Evolutionary conservation across 2,888 invertebrate species (phyloP).

Genomic region (Ochropleura leucogaster): DNA sequence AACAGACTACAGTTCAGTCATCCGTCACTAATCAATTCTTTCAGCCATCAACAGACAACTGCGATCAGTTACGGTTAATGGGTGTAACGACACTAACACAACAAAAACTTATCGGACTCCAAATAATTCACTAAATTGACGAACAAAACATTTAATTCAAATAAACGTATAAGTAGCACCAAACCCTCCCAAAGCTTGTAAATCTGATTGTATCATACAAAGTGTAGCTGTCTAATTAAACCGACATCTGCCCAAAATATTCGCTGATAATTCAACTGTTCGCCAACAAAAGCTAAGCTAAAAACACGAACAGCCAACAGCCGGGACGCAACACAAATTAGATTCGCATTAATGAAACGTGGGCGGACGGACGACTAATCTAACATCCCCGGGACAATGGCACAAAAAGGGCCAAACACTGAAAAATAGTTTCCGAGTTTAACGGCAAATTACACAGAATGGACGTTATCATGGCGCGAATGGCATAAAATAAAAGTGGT

Average conservation of each 20-base stretch:
- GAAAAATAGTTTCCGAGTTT: constrained; percentile 86
- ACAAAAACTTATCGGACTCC: not conserved
- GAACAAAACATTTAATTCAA: constrained; percentile 2
- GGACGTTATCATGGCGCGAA: constrained; percentile 85
- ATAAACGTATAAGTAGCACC: not conserved
- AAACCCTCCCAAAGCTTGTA: constrained; percentile 17
- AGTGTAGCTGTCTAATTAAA: constrained; percentile 68
- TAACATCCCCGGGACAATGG: constrained; percentile 80
- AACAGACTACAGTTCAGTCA: constrained; percentile 4
- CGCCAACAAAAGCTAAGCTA: constrained; percentile 80
- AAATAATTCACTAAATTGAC: constrained; percentile 20
- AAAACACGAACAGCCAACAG: constrained; percentile 75
- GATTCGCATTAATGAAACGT: constrained; percentile 88
- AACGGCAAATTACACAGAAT: constrained; percentile 87
- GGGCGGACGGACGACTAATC: constrained; percentile 82
- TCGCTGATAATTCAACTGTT: constrained; percentile 76
- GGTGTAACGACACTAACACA: not conserved
- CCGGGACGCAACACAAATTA: constrained; percentile 82
- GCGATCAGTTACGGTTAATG: not conserved
- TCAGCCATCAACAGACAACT: not conserved
- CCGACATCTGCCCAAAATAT: constrained; percentile 76
- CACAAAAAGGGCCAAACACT: constrained; percentile 82
- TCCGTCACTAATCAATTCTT: not conserved
- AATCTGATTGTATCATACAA: constrained; percentile 43
- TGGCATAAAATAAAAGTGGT: constrained; percentile 86